Base-by-base conservation (phyloP, 1,140 invertebrate genomes). In the Drosophila kikkawai region DNA sequence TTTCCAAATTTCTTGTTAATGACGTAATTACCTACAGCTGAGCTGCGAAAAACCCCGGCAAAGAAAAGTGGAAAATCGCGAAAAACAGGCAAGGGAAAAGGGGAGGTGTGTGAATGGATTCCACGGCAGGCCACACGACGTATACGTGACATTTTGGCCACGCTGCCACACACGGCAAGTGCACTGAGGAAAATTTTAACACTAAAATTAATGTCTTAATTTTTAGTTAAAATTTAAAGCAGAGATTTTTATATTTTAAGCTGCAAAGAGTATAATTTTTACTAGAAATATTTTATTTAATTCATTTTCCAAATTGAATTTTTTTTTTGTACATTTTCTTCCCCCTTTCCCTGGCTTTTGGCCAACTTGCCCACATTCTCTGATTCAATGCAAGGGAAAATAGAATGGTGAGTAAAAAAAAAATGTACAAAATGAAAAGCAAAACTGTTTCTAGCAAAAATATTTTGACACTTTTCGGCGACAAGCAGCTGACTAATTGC, bases 71-170 rank as follows among this genome's bases (percentile, higher is more conserved):
- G 67, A 68, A 70, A 70, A 68, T 55, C 60, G 50, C 32, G 56
- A 29, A n/a, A 45, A 55, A 73, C 53, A 41, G 59, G 64, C 70
- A 2, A 22, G 59, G 59, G 36, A 69, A 41, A 63, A 66, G 45
- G 36, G 64, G 48, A 17, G 50, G 47, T 32, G 36, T 22, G 37
- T 22, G 41, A 32, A 36, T n/a, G 39, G 70, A 76, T 69, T 84
- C 57, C 47, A 59, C 70, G 78, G 51, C 75, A 81, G 85, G 83
- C 84, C 83, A 87, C 83, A 87, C 84, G 83, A 80, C 83, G 84
- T 88, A 88, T 87, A 87, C 84, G 83, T 87, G 83, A 87, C 80
- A 87, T 88, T 87, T 87, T 77, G 75, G 83, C 80, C 80, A 87
- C 51, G 64, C 80, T 60, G 82, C 55, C 59, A 65, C 76, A 67